Evolutionary conservation across 2,888 invertebrate species (phyloP).

Genomic region (Athetis lepigone): DNA sequence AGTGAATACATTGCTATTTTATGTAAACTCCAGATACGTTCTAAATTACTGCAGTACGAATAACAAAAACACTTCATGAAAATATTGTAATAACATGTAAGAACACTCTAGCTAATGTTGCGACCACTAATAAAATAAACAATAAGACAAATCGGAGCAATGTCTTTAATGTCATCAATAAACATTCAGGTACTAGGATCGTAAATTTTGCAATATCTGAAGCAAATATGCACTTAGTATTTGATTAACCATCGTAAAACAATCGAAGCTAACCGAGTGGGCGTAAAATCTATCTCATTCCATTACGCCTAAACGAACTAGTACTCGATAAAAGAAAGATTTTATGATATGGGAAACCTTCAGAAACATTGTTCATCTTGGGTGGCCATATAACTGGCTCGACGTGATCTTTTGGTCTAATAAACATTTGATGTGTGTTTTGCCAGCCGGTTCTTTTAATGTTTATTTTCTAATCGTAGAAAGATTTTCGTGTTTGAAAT

Average conservation of each 20-base stretch:
- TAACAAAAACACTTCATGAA: conserved; percentile 16
- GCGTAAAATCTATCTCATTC: conserved; percentile 85
- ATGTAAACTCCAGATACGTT: neutral
- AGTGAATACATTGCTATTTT: conserved; percentile 1
- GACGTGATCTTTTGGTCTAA: conserved; percentile 81
- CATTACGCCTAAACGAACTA: conserved; percentile 77
- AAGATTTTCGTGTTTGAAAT: conserved; percentile 66
- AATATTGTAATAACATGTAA: conserved; percentile 31
- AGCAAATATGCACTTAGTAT: conserved; percentile 73
- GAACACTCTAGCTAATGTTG: conserved; percentile 23
- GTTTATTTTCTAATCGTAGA: conserved; percentile 82
- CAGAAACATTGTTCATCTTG: conserved; percentile 88
- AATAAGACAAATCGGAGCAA: conserved; percentile 58
- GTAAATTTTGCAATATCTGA: conserved; percentile 76
- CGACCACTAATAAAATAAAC: conserved; percentile 56
- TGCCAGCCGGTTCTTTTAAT: conserved; percentile 75
- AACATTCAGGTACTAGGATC: conserved; percentile 60
- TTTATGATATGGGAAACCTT: conserved; percentile 86
- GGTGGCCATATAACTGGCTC: conserved; percentile 83
- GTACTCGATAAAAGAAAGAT: conserved; percentile 86
- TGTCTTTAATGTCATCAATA: conserved; percentile 65
- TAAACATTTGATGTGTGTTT: conserved; percentile 84
- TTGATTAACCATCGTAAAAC: conserved; percentile 78
- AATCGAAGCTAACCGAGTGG: conserved; percentile 78
- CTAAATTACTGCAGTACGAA: conserved; percentile 11